Percentiles rank a stretch among this genome's conserved stretches.
phyloP scores from a whole-genome alignment of 1,140 invertebrate species.

The Pseudomyrmex gracilis region DNA sequence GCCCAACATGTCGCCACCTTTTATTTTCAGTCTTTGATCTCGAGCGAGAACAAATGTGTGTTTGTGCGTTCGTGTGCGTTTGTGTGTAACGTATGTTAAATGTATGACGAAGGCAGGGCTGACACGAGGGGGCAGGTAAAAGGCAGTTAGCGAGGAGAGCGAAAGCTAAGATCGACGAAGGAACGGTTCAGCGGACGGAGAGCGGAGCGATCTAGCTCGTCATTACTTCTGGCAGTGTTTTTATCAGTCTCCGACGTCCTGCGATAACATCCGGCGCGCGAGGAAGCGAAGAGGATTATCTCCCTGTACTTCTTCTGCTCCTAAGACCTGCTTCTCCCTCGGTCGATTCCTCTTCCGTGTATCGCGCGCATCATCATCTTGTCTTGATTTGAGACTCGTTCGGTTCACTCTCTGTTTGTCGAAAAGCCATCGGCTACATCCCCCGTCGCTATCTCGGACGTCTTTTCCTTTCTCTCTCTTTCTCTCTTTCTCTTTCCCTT shows the following conservation, averaged over 20 bases:
- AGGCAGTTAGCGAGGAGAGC: slow-evolving; percentile 6
- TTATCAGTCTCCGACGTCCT: slow-evolving; percentile 41
- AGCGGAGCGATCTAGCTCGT: slow-evolving; percentile 57
- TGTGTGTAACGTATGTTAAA: not conserved
- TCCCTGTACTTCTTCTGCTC: slow-evolving; percentile 9
- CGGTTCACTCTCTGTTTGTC: slow-evolving; percentile 20
- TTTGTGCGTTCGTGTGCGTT: slow-evolving; percentile 2
- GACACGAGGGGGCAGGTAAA: slow-evolving; percentile 8
- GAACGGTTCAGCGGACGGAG: slow-evolving; percentile 57
- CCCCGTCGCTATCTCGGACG: slow-evolving; percentile 42
- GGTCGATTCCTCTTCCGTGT: slow-evolving; percentile 37
- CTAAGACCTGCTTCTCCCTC: slow-evolving; percentile 31
- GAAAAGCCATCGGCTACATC: slow-evolving; percentile 62
- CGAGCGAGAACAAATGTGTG: slow-evolving; percentile 28
- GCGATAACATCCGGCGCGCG: slow-evolving; percentile 56
- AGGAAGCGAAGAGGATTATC: slow-evolving; percentile 26
- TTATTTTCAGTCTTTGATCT: slow-evolving; percentile 69
- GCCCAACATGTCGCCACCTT: slow-evolving; percentile 80
- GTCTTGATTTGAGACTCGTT: slow-evolving; percentile 25
- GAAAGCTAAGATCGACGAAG: slow-evolving; percentile 48
- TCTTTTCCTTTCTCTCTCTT: slow-evolving; percentile 51
- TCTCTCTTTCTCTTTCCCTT: slow-evolving; percentile 13
- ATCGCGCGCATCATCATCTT: slow-evolving; percentile 59
- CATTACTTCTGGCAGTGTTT: slow-evolving; percentile 66
- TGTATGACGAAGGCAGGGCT: slow-evolving; percentile 18